Percentiles rank a stretch among this genome's conserved stretches.
These are phyloP conservation scores for Procambarus virginalis DNA, from an alignment of 1,140 invertebrate species.

Conservation along the genomic window DNA sequence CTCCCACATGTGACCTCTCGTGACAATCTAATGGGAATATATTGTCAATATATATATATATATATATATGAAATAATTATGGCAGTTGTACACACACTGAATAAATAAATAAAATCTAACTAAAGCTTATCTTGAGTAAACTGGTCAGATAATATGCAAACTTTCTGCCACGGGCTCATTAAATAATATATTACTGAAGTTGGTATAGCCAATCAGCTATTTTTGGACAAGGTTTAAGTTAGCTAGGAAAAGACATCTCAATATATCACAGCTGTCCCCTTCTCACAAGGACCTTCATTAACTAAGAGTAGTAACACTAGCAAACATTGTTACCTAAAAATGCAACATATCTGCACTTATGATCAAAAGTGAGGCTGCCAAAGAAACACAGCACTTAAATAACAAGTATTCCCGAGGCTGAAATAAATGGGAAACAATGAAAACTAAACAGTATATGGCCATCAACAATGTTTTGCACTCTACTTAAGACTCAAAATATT, in stretches of 20 bases:
- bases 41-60: background rate
- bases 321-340: background rate
- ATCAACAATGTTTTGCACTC: too few species aligned
- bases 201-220: constrained; percentile 33
- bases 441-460: too few species aligned
- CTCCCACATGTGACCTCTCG: background rate
- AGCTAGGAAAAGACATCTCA: constrained; percentile 14
- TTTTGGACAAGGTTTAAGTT: constrained; percentile 45
- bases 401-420: too few species aligned
- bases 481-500: too few species aligned
- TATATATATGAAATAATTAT: background rate
- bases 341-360: background rate
- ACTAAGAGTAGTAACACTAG: background rate
- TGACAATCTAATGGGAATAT: constrained; percentile 6
- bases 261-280: constrained; percentile 66
- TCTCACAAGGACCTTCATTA: constrained; percentile 47
- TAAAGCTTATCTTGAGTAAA: background rate
- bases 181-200: background rate
- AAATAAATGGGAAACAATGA: too few species aligned
- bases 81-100: background rate
- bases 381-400: too few species aligned
- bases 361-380: background rate
- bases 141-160: background rate
- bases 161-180: background rate
- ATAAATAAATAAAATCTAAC: background rate